Evolutionary conservation across 2,888 invertebrate genomes (phyloP).

Genomic region (Lysandra bellargus): DNA sequence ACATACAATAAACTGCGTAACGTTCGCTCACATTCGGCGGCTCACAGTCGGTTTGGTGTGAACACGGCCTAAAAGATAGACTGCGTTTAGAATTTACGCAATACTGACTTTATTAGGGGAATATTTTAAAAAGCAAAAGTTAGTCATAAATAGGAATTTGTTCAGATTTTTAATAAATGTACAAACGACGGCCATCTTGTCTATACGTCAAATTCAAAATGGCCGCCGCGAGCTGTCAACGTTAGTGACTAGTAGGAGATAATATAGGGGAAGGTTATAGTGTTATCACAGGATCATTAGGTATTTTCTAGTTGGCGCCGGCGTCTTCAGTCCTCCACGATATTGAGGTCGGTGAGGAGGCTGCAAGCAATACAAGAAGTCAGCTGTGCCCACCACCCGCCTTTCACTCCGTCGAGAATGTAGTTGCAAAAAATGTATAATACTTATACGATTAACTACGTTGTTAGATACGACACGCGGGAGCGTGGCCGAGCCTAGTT

Average conservation of each 20-base stretch:
- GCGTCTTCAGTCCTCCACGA: constrained; percentile 71
- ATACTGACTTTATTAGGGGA: background rate
- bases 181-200: background rate
- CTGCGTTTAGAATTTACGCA: background rate
- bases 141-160: background rate
- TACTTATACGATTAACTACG: background rate
- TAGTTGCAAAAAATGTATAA: background rate
- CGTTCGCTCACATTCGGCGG: too few species aligned
- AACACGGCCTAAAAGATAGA: background rate
- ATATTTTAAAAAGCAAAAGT: background rate
- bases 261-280: background rate
- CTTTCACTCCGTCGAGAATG: constrained; percentile 37
- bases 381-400: constrained; percentile 45
- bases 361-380: constrained; percentile 68
- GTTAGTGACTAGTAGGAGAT: background rate
- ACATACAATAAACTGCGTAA: too few species aligned
- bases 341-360: constrained; percentile 76
- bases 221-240: background rate
- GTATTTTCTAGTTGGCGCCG: constrained; percentile 27
- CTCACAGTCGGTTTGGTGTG: too few species aligned
- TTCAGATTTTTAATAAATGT: background rate
- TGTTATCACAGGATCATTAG: constrained; percentile 26
- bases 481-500: too few species aligned
- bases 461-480: too few species aligned
- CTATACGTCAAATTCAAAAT: constrained; percentile 9